A percentile compares a stretch with the other conserved stretches of the same genome.
phyloP scores from a whole-genome alignment of 2,888 invertebrate genomes.

The Clitarchus hookeri region DNA sequence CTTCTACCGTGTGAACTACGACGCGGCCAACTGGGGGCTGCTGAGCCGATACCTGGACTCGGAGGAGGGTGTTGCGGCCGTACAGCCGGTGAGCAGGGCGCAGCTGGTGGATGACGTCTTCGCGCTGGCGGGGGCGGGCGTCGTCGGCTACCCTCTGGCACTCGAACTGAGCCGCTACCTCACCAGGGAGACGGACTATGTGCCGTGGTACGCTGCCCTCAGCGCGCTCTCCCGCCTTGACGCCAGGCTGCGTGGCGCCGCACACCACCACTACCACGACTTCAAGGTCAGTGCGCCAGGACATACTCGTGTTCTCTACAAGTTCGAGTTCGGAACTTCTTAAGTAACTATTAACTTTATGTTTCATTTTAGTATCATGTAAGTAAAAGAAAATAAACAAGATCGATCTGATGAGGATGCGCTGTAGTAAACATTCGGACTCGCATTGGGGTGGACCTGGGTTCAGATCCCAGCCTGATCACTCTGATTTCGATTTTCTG shows the following conservation, averaged over 20 bases:
- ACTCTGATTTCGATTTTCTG: no score
- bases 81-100: slow-evolving; percentile 59
- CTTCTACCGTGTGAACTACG: slow-evolving; percentile 76
- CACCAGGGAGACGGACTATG: slow-evolving; percentile 56
- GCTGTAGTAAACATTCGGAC: no score
- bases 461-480: no score
- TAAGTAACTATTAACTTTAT: no score
- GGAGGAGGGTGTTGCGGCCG: slow-evolving; percentile 45
- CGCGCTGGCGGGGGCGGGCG: slow-evolving; percentile 54
- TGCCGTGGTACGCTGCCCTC: slow-evolving; percentile 60
- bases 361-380: no score
- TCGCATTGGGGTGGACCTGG: no score
- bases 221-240: slow-evolving; percentile 55
- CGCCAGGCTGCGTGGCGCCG: slow-evolving; percentile 49
- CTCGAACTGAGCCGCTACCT: slow-evolving; percentile 59
- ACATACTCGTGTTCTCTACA: no score
- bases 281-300: slow-evolving; percentile 59
- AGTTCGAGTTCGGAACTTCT: no score
- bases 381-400: no score
- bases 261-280: slow-evolving; percentile 58
- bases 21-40: slow-evolving; percentile 68
- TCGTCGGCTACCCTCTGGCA: slow-evolving; percentile 54
- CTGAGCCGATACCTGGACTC: slow-evolving; percentile 55
- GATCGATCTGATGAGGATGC: no score
- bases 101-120: slow-evolving; percentile 63